These are phyloP conservation scores for Nebria salina DNA, from an alignment of 2,888 invertebrate genomes.

Conservation along the genomic window DNA sequence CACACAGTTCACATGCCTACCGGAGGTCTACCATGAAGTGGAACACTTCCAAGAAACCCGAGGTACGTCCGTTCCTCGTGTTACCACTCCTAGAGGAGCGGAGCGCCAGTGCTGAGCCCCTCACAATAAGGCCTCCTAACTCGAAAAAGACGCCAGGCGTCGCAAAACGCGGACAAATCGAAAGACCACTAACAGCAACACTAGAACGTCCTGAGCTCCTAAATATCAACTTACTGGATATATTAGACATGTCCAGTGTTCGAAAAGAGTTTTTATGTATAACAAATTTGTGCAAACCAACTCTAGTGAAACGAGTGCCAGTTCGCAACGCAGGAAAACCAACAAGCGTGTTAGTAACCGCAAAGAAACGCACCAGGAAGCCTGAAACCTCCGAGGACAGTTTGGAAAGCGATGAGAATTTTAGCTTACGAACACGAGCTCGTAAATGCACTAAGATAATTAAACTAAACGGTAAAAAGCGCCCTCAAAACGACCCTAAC, in stretches of 20 bases:
- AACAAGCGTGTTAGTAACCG: constrained; percentile 1
- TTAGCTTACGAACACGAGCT: constrained; percentile 50
- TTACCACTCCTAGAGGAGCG: constrained; percentile 51
- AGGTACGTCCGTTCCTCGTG: constrained; percentile 53
- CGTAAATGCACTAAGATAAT: constrained; percentile 48
- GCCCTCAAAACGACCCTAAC: constrained; percentile 48
- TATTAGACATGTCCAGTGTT: constrained; percentile 68
- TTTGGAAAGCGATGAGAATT: constrained; percentile 56
- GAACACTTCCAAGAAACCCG: constrained; percentile 47
- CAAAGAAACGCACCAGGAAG: constrained; percentile 43
- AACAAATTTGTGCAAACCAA: constrained; percentile 59
- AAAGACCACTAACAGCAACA: constrained; percentile 68
- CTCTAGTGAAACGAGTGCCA: constrained; percentile 52
- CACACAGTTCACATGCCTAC: neutral
- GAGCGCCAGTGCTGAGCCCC: constrained; percentile 13
- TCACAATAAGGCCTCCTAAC: constrained; percentile 34
- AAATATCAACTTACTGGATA: constrained; percentile 64
- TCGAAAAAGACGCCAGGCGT: constrained; percentile 43
- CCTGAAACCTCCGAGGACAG: constrained; percentile 54
- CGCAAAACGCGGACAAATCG: constrained; percentile 48
- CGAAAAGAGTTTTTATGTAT: constrained; percentile 65
- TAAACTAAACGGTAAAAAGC: constrained; percentile 45
- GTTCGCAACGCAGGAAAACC: constrained; percentile 21
- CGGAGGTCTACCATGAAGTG: constrained; percentile 49
- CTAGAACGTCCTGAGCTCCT: constrained; percentile 67